A percentile compares a stretch with the other conserved stretches of the same genome.
These are phyloP conservation scores for Yponomeuta malinellus DNA, from an alignment of 2,888 invertebrate species.

Conservation along the genomic window DNA sequence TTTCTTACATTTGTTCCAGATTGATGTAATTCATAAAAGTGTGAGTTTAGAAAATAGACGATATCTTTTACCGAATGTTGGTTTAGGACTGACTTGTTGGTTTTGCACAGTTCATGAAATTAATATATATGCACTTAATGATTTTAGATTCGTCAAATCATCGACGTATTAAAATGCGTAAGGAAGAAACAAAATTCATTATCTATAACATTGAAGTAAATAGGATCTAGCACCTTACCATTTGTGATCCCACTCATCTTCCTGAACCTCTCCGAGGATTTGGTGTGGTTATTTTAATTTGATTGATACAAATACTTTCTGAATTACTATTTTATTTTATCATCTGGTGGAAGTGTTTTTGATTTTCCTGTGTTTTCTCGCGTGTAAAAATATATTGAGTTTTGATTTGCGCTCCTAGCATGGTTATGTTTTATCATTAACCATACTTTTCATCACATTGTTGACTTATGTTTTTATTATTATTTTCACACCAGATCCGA, in stretches of 20 bases:
- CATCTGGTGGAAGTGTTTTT: slow-evolving; percentile 75
- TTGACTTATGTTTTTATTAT: slow-evolving; percentile 46
- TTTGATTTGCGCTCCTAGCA: slow-evolving; percentile 67
- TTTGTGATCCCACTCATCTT: slow-evolving; percentile 63
- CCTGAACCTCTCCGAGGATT: slow-evolving; percentile 74
- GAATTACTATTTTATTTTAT: slow-evolving; percentile 60
- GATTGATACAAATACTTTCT: slow-evolving; percentile 49
- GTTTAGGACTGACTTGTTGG: slow-evolving; percentile 55
- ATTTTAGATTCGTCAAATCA: slow-evolving; percentile 66
- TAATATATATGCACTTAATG: slow-evolving; percentile 64
- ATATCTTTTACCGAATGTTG: slow-evolving; percentile 55
- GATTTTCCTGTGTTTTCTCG: slow-evolving; percentile 72
- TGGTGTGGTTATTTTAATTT: slow-evolving; percentile 73
- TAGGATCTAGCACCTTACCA: slow-evolving; percentile 69
- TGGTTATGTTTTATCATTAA: slow-evolving; percentile 53
- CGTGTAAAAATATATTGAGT: slow-evolving; percentile 54
- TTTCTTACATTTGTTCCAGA: slow-evolving; percentile 20
- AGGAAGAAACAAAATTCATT: slow-evolving; percentile 54
- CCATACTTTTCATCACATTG: slow-evolving; percentile 36
- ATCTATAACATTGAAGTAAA: slow-evolving; percentile 44
- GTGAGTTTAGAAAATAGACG: slow-evolving; percentile 25
- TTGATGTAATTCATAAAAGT: not conserved
- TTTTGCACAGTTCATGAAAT: slow-evolving; percentile 61
- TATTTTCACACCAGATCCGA: slow-evolving; percentile 75
- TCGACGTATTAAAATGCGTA: slow-evolving; percentile 56